Percentiles rank a stretch among this genome's conserved stretches.
Conservation (phyloP, 2,797 vertebrate species). For the Hydrophis major region DNA sequence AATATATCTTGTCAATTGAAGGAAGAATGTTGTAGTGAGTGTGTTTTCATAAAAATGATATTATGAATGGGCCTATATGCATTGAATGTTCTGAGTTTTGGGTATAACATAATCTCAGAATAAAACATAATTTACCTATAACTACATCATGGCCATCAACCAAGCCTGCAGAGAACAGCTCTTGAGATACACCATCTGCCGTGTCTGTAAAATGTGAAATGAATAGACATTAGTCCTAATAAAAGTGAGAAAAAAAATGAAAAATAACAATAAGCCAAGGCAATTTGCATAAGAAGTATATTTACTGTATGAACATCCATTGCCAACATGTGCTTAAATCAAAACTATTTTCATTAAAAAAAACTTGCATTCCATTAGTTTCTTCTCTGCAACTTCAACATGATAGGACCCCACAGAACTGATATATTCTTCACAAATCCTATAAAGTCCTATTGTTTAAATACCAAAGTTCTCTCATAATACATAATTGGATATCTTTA, state of each 20-base stretch:
- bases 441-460: constrained; percentile 9
- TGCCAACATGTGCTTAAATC: constrained; percentile 49
- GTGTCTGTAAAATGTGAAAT: constrained; percentile 84
- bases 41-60: constrained; percentile 45
- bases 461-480: constrained; percentile 7
- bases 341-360: constrained; percentile 49
- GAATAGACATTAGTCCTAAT: constrained; percentile 64
- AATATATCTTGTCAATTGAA: constrained; percentile 36
- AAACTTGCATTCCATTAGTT: constrained; percentile 1
- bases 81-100: constrained; percentile 56
- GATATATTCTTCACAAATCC: constrained; percentile 40
- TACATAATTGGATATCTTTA: neutral
- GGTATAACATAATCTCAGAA: constrained; percentile 59
- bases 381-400: constrained; percentile 46
- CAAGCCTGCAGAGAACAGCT: constrained; percentile 95
- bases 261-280: constrained; percentile 55
- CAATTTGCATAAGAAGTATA: constrained; percentile 50
- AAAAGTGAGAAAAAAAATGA: constrained; percentile 11
- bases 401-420: constrained; percentile 34
- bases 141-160: constrained; percentile 94
- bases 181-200: constrained; percentile 97
- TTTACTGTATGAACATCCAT: constrained; percentile 58
- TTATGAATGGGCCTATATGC: constrained; percentile 51
- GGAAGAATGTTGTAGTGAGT: constrained; percentile 19
- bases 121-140: constrained; percentile 86